Conservation (phyloP, 2,888 invertebrate species). For the Eristalis tenax region DNA sequence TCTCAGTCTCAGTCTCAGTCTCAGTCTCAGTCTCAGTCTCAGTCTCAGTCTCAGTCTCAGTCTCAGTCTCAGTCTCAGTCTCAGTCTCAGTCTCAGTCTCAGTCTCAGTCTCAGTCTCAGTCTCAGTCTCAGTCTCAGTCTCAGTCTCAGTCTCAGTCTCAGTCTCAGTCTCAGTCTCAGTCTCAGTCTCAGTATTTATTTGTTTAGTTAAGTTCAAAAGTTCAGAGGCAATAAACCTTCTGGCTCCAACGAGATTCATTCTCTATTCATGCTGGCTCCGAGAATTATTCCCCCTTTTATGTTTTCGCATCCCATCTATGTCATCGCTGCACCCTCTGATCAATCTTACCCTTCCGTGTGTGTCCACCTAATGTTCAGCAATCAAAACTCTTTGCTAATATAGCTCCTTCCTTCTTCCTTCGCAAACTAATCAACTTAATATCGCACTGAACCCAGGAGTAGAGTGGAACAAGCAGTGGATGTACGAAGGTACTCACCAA, state of each 20-base stretch:
- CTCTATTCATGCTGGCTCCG: not conserved
- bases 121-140: not conserved
- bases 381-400: conserved; percentile 33
- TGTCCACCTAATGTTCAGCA: conserved; percentile 25
- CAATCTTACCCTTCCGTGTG: not conserved
- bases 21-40: not conserved
- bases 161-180: not conserved
- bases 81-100: not conserved
- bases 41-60: not conserved
- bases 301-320: not conserved
- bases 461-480: conserved; percentile 41
- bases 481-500: conserved; percentile 76
- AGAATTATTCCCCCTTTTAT: not conserved
- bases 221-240: not conserved
- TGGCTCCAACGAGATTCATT: not conserved
- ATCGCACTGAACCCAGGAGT: conserved; percentile 21
- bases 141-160: not conserved
- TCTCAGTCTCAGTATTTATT: not conserved
- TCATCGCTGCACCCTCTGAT: not conserved
- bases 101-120: not conserved
- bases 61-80: not conserved
- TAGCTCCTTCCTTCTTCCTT: conserved; percentile 16
- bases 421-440: conserved; percentile 49
- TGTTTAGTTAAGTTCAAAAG: not conserved
- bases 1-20: not conserved